Evolutionary conservation across 1,140 invertebrate genomes (phyloP), one percentile per base, ranked within the genome.

Genomic region (Parapsyche elsis): DNA sequence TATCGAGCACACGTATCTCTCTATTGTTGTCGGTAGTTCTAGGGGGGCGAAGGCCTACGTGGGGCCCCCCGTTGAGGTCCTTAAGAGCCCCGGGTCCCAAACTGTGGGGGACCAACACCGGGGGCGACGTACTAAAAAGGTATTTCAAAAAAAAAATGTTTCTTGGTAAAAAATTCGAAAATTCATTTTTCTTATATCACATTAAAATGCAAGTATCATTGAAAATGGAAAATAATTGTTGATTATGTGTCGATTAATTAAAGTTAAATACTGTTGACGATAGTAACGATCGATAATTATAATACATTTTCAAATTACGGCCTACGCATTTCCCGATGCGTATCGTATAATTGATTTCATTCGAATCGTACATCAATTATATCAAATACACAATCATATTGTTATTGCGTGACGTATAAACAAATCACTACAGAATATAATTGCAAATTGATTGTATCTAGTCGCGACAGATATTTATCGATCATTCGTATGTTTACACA

Each of bases 81-180:
- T 21, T 9, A 74, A 53, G 16, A 75, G 21, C n/a, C 19, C 45
- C 19, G 5, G 1, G 12, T 57, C 49, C 24, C 24, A 1, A 30
- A 49, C 73, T 23, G n/a, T 19, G 14, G 46, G 73, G 23, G 45
- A 7, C 26, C 73, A 53, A 74, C 45, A 74, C 71, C 45, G 46
- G 45, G n/a, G 24, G 38, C 70, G 23, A 44, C 53, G 53, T 57
- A n/a, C 19, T 16, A 57, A 57, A 71, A 67, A 26, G 14, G 21
- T 26, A 21, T 67, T 67, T 26, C 21, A 12, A 23, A 67, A 23
- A 67, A 23, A 67, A 67, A 67, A 14, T 12, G 49, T 16, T 38
- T 5, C 49, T 16, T 5, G 21, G 0, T 61, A 24, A 23, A 5
- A 67, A 67, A 67, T 23, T 67, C 23, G 23, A 26, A 12, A 53